Evolutionary conservation across 2,113 vertebrate genomes (phyloP).

Genomic region (Anguilla rostrata): DNA sequence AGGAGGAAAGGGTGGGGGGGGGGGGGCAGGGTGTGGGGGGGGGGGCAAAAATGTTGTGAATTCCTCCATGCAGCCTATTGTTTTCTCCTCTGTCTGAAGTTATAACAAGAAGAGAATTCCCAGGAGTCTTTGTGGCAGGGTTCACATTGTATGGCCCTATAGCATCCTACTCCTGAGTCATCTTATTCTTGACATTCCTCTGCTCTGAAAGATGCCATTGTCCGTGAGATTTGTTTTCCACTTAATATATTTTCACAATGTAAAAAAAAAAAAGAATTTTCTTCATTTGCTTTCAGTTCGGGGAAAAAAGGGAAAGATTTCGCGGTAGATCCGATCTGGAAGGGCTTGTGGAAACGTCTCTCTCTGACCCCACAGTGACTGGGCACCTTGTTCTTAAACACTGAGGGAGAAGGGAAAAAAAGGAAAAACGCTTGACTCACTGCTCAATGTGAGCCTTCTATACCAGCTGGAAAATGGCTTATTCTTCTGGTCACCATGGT

Average conservation of each 20-base stretch:
- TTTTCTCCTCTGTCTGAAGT: constrained; percentile 71
- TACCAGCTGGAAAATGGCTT: constrained; percentile 95
- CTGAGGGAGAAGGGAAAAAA: constrained; percentile 77
- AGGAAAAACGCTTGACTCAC: constrained; percentile 78
- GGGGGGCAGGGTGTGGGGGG: background rate
- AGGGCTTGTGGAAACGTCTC: constrained; percentile 81
- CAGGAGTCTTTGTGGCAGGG: constrained; percentile 82
- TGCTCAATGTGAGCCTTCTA: constrained; percentile 86
- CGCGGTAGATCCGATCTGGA: constrained; percentile 69
- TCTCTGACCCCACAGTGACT: constrained; percentile 83
- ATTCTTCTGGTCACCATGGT: constrained; percentile 96
- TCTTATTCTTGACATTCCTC: constrained; percentile 69
- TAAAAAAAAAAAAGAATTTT: constrained; percentile 34
- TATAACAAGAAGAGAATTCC: constrained; percentile 83
- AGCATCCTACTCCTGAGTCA: constrained; percentile 70
- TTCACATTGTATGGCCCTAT: constrained; percentile 76
- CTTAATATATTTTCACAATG: constrained; percentile 44
- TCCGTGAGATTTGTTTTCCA: constrained; percentile 41
- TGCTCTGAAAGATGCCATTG: constrained; percentile 63
- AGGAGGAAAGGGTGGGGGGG: background rate
- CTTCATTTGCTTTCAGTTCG: constrained; percentile 61
- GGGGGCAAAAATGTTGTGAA: constrained; percentile 75
- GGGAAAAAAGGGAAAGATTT: constrained; percentile 45
- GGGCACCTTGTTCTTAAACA: constrained; percentile 86
- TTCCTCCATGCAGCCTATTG: constrained; percentile 76